Evolutionary conservation across 2,113 vertebrate species (phyloP).

Genomic region (Trogon surrucura): DNA sequence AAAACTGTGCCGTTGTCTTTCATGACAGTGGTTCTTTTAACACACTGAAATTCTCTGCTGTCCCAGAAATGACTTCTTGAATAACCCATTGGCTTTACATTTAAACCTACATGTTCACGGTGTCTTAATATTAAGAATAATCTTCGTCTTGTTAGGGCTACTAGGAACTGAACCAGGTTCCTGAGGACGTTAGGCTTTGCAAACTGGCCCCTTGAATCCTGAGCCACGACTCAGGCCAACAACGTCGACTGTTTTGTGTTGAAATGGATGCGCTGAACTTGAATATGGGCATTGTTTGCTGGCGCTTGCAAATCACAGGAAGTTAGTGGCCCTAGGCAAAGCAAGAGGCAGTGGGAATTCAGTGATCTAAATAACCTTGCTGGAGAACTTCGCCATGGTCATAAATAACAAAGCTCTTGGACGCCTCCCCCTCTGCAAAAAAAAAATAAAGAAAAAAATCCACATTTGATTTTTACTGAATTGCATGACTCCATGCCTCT

Average conservation of each 20-base stretch:
- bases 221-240: neutral
- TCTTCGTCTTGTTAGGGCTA: neutral
- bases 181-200: neutral
- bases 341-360: neutral
- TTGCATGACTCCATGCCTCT: neutral
- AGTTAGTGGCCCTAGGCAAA: slow-evolving; percentile 22
- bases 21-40: neutral
- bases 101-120: neutral
- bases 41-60: neutral
- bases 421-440: neutral
- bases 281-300: slow-evolving; percentile 56
- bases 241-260: neutral
- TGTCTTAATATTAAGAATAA: neutral
- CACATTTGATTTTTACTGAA: neutral
- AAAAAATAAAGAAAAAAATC: neutral
- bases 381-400: neutral
- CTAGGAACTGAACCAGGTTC: neutral
- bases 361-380: neutral
- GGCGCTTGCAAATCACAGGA: slow-evolving; percentile 17
- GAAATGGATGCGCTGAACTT: slow-evolving; percentile 12
- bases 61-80: neutral
- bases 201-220: slow-evolving; percentile 23
- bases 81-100: neutral
- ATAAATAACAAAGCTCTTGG: slow-evolving; percentile 7
- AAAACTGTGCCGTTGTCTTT: neutral